phyloP scores from a whole-genome alignment of 2,888 invertebrate species.

The Ochlodes sylvanus region DNA sequence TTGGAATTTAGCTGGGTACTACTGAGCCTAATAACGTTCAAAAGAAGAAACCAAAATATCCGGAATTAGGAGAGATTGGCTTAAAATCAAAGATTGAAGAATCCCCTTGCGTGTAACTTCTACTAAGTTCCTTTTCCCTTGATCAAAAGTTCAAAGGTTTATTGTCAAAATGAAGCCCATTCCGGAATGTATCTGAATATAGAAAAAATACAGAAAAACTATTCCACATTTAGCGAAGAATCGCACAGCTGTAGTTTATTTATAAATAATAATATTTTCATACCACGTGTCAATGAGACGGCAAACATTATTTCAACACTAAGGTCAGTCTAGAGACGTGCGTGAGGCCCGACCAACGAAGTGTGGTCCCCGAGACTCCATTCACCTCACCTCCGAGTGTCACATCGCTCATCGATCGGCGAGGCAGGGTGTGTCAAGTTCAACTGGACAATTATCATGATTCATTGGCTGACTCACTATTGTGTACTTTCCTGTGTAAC shows the following conservation, averaged over 20 bases:
- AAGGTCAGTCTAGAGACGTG: constrained; percentile 58
- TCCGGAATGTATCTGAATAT: too few relatives aligned
- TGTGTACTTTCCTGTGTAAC: constrained; percentile 54
- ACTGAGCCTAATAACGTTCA: too few relatives aligned
- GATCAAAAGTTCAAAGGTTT: too few relatives aligned
- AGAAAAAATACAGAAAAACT: too few relatives aligned
- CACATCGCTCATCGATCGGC: constrained; percentile 27
- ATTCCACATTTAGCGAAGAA: background rate
- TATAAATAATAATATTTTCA: constrained; percentile 19
- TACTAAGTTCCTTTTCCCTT: too few relatives aligned
- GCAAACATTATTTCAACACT: constrained; percentile 42
- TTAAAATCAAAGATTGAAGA: too few relatives aligned
- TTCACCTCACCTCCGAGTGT: constrained; percentile 44
- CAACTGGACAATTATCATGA: constrained; percentile 49
- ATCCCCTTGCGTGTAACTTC: too few relatives aligned
- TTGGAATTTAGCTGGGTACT: too few relatives aligned
- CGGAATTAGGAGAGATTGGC: too few relatives aligned
- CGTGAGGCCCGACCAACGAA: constrained; percentile 57
- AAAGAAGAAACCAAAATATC: too few relatives aligned
- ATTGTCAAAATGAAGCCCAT: too few relatives aligned
- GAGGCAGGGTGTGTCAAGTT: constrained; percentile 50
- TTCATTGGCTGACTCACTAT: constrained; percentile 54
- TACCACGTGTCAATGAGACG: constrained; percentile 30
- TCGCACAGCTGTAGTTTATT: background rate
- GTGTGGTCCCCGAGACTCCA: constrained; percentile 50